Evolutionary conservation across 2,888 invertebrate species (phyloP).

Genomic region (Drosophila multiciliata): DNA sequence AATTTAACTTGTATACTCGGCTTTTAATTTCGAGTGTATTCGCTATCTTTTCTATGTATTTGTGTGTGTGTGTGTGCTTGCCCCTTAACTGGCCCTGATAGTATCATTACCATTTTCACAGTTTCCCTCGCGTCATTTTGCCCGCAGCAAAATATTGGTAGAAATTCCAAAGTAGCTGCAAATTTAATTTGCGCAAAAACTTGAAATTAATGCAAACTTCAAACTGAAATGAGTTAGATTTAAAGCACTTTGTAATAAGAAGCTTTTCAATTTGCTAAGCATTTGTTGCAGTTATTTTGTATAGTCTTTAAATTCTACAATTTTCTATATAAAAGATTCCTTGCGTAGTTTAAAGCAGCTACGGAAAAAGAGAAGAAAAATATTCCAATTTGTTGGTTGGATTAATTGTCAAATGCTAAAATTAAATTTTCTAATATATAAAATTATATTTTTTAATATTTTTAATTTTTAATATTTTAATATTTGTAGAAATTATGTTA

Average conservation of each 20-base stretch:
- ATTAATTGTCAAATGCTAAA: background rate
- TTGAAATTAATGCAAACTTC: background rate
- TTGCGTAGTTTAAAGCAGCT: background rate
- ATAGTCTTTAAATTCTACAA: background rate
- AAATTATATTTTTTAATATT: too few relatives aligned
- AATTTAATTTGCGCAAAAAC: conserved; percentile 40
- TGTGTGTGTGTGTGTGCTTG: conserved; percentile 8
- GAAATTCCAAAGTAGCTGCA: conserved; percentile 25
- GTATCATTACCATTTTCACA: conserved; percentile 65
- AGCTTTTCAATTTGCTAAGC: background rate
- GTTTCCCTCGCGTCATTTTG: conserved; percentile 26
- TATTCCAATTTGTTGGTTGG: background rate
- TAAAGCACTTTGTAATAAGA: background rate
- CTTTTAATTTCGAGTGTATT: conserved; percentile 63
- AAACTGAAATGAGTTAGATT: background rate
- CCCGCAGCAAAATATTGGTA: conserved; percentile 1
- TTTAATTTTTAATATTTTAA: too few relatives aligned
- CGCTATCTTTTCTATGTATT: conserved; percentile 11
- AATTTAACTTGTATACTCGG: conserved; percentile 69
- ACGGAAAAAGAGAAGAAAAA: rapidly evolving
- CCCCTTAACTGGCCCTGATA: conserved; percentile 63
- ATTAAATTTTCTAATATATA: background rate
- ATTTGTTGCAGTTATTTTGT: background rate
- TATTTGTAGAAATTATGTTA: too few relatives aligned
- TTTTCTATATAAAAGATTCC: background rate